phyloP scores from a whole-genome alignment of 2,113 vertebrate genomes.

The Myrmecophaga tridactyla region DNA sequence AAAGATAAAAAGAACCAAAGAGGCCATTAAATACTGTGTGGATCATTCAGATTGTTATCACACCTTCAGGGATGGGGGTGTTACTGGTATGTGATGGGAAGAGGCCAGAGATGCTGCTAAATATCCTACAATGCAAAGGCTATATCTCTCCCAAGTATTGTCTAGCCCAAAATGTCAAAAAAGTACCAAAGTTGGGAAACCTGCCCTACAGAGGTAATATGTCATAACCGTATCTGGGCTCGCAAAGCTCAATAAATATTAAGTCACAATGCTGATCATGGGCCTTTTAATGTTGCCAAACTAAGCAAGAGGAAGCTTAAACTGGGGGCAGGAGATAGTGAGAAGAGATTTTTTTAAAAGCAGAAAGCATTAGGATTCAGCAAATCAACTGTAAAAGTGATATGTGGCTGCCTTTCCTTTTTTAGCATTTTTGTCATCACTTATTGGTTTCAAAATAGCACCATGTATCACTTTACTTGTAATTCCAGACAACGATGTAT shows the following conservation, averaged over 20 bases:
- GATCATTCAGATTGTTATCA: neutral
- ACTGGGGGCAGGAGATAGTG: neutral
- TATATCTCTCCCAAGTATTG: neutral
- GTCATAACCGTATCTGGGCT: neutral
- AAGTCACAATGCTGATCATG: neutral
- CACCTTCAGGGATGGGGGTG: neutral
- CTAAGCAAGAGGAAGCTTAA: constrained; percentile 21
- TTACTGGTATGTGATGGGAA: neutral
- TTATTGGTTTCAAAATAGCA: constrained; percentile 4
- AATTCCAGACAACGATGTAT: neutral
- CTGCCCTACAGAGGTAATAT: neutral
- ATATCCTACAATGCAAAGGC: neutral
- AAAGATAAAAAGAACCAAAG: neutral
- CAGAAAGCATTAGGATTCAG: neutral
- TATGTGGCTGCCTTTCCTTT: neutral
- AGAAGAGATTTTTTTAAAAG: constrained; percentile 19
- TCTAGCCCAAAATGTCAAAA: neutral
- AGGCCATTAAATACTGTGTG: neutral
- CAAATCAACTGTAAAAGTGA: constrained; percentile 37
- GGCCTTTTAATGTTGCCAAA: neutral
- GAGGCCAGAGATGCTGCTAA: neutral
- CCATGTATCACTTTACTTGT: neutral
- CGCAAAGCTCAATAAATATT: neutral
- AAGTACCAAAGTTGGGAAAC: neutral
- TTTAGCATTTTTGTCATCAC: neutral